Percentiles rank a stretch among this genome's conserved stretches.
Evolutionary conservation across 2,797 vertebrate genomes (phyloP).

Genomic region (Amphiprion clarkii): DNA sequence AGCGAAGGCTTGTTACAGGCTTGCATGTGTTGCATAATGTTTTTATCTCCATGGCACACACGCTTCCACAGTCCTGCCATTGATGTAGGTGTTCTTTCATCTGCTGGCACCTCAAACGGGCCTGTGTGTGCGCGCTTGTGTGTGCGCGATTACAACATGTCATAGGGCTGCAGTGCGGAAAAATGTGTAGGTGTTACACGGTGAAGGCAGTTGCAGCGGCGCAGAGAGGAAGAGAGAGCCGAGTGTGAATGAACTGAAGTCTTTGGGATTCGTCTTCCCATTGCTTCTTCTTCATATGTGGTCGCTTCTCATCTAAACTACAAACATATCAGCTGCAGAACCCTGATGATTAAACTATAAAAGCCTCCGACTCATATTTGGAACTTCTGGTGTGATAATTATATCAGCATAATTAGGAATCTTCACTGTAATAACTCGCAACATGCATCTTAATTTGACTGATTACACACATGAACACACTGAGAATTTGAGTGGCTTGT

Average conservation of each 20-base stretch:
- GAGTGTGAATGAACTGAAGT: constrained; percentile 55
- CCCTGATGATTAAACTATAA: constrained; percentile 39
- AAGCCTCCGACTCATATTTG: constrained; percentile 26
- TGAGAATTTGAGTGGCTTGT: background rate
- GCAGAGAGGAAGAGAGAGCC: constrained; percentile 49
- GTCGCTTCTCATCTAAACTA: constrained; percentile 30
- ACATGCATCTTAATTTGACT: constrained; percentile 7
- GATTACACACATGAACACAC: background rate
- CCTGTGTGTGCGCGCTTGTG: constrained; percentile 16
- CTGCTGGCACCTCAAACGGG: constrained; percentile 47
- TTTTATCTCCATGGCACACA: constrained; percentile 66
- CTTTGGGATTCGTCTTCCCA: constrained; percentile 48
- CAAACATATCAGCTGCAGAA: constrained; percentile 31
- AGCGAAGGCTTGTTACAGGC: constrained; percentile 42
- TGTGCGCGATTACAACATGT: constrained; percentile 63
- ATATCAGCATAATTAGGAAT: constrained; percentile 17
- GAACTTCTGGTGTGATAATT: constrained; percentile 21
- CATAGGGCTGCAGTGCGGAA: constrained; percentile 67
- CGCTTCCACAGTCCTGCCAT: constrained; percentile 56
- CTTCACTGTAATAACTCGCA: background rate
- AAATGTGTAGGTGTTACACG: constrained; percentile 69
- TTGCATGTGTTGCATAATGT: constrained; percentile 64
- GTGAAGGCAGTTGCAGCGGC: constrained; percentile 52
- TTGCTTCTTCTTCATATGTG: constrained; percentile 34
- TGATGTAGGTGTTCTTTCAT: constrained; percentile 78